Evolutionary conservation across 2,888 invertebrate genomes (phyloP).

Genomic region (Rotaria magnacalcarata): DNA sequence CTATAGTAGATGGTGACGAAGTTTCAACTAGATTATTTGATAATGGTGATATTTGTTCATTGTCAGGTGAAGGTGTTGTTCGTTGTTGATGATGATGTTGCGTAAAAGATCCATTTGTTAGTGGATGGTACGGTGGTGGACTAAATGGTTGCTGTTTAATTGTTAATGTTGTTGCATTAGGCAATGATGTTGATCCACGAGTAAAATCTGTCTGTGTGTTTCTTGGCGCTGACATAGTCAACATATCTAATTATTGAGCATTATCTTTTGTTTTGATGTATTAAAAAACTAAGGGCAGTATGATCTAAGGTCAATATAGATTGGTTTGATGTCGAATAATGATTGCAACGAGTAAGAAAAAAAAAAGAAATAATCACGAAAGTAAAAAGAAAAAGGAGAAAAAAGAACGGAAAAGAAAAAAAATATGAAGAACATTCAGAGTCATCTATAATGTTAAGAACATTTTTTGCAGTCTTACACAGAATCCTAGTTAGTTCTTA

Average conservation of each 20-base stretch:
- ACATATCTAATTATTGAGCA: constrained; percentile 5
- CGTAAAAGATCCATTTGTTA: not conserved
- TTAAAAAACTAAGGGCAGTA: not conserved
- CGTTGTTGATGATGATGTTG: not conserved
- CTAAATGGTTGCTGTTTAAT: constrained; percentile 37
- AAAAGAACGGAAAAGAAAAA: not conserved
- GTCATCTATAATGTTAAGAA: not conserved
- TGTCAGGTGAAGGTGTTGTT: not conserved
- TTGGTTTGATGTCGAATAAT: not conserved
- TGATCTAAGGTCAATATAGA: not conserved
- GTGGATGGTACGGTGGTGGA: constrained; percentile 1
- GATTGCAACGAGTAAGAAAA: not conserved
- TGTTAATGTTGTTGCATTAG: not conserved
- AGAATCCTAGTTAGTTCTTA: not conserved
- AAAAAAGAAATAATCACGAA: not conserved
- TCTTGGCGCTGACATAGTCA: not conserved
- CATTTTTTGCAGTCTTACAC: not conserved
- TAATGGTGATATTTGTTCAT: not conserved
- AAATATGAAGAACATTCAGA: not conserved
- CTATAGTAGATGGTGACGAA: not conserved
- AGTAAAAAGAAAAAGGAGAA: too few relatives aligned
- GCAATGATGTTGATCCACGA: not conserved
- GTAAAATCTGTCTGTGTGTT: not conserved
- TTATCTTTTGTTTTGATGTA: not conserved
- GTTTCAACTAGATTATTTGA: not conserved